phyloP scores from a whole-genome alignment of 2,797 vertebrate genomes.

The Acanthornis magna region DNA sequence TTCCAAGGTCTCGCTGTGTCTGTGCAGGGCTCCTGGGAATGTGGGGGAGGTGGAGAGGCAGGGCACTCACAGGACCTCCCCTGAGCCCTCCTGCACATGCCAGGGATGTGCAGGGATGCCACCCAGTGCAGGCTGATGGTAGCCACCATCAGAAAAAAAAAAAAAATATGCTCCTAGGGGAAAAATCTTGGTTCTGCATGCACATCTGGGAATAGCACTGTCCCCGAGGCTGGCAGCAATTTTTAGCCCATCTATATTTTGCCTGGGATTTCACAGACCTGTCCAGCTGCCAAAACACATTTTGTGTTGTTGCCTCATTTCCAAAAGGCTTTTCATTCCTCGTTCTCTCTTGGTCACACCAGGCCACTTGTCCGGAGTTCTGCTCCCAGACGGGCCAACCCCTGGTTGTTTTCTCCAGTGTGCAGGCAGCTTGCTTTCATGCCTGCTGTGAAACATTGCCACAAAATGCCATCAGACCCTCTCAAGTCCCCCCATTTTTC shows the following conservation, averaged over 20 bases:
- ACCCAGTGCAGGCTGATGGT: not conserved
- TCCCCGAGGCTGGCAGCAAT: not conserved
- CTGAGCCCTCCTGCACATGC: not conserved
- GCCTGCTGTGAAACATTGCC: not conserved
- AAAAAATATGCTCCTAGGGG: not conserved
- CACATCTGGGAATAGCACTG: not conserved
- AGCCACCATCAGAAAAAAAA: not conserved
- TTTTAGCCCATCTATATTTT: not conserved
- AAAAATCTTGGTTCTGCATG: not conserved
- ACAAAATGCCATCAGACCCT: rapidly evolving
- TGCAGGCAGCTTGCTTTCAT: not conserved
- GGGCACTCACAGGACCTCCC: not conserved
- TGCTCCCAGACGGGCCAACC: not conserved
- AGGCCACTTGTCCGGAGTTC: not conserved
- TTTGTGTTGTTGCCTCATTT: not conserved
- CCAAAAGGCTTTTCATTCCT: not conserved
- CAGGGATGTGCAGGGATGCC: not conserved
- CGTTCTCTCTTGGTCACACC: not conserved
- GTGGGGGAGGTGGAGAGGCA: not conserved
- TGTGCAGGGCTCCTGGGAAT: not conserved
- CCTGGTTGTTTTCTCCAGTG: not conserved
- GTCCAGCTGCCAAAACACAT: not conserved
- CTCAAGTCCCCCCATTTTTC: rapidly evolving
- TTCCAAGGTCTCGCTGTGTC: not conserved
- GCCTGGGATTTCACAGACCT: not conserved